Percentiles rank a stretch among this genome's conserved stretches.
Evolutionary conservation across 1,140 invertebrate species (phyloP).

Genomic region (Bombus waltoni): DNA sequence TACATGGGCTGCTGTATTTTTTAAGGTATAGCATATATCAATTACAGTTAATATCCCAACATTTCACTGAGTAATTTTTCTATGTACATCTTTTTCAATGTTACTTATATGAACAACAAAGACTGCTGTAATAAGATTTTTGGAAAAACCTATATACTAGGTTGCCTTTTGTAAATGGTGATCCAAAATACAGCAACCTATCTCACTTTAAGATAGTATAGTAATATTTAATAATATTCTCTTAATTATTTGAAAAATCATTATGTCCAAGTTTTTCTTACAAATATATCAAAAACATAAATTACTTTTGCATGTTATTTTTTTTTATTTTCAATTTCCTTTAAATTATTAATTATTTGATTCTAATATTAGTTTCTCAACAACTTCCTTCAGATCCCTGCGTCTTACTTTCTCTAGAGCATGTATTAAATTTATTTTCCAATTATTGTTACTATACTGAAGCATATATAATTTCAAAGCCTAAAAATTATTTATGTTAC

Average conservation of each 20-base stretch:
- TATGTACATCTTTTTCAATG: constrained; percentile 13
- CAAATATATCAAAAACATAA: constrained; percentile 58
- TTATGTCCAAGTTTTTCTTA: constrained; percentile 60
- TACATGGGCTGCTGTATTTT: constrained; percentile 67
- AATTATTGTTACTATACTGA: constrained; percentile 56
- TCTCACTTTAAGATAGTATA: constrained; percentile 16
- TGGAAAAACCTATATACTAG: constrained; percentile 30
- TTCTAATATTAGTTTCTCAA: constrained; percentile 66
- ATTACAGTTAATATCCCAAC: constrained; percentile 1
- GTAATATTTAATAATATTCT: constrained; percentile 39
- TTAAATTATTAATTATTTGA: constrained; percentile 18
- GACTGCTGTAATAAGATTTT: constrained; percentile 22
- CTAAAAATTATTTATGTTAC: constrained; percentile 60
- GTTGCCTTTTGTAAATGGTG: neutral
- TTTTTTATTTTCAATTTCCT: constrained; percentile 32
- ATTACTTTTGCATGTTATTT: constrained; percentile 49
- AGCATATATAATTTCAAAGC: constrained; percentile 70
- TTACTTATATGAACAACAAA: constrained; percentile 12
- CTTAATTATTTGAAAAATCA: constrained; percentile 26
- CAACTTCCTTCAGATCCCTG: constrained; percentile 73
- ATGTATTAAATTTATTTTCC: constrained; percentile 70
- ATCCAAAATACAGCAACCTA: constrained; percentile 43
- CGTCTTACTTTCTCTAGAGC: constrained; percentile 74
- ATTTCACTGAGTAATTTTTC: constrained; percentile 28
- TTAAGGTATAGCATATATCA: constrained; percentile 39